Percentiles rank a stretch among this genome's conserved stretches.
These are phyloP conservation scores for Porites rus DNA, from an alignment of 92 coral and sea anemone species.

Conservation along the genomic window DNA sequence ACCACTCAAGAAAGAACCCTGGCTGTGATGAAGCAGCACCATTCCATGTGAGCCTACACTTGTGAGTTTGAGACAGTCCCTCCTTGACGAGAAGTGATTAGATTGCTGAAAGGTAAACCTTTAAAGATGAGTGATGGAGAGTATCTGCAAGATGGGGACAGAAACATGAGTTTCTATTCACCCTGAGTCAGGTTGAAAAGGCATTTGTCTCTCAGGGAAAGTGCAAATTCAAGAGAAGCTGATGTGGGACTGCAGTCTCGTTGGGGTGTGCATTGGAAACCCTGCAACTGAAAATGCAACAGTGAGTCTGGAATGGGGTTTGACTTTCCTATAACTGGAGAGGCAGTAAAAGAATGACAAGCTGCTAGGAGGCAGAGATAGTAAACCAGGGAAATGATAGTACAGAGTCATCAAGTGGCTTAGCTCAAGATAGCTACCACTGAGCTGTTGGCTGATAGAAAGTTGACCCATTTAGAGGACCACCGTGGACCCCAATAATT, in stretches of 20 bases:
- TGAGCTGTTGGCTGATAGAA: neutral
- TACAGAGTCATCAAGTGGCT: neutral
- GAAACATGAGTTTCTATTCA: too few species aligned
- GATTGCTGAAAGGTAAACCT: too few species aligned
- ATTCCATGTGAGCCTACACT: too few species aligned
- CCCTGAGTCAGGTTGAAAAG: neutral
- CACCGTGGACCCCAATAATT: neutral
- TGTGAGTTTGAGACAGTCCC: too few species aligned
- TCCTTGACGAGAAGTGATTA: too few species aligned
- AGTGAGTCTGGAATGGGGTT: constrained; percentile 35
- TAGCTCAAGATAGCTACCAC: neutral
- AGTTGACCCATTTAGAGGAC: constrained; percentile 6
- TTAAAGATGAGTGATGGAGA: too few species aligned
- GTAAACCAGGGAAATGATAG: constrained; percentile 22
- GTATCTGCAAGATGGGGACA: too few species aligned
- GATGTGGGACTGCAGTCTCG: constrained; percentile 24
- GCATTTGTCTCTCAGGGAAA: constrained; percentile 16
- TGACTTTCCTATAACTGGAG: constrained; percentile 12
- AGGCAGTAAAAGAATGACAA: constrained; percentile 15
- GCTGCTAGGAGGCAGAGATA: constrained; percentile 17
- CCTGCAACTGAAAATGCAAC: constrained; percentile 22
- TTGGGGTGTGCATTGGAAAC: constrained; percentile 3
- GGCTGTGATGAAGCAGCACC: too few species aligned
- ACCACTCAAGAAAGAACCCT: too few species aligned
- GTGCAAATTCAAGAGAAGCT: constrained; percentile 7